Base-by-base conservation (phyloP, 2,797 vertebrate genomes). In the Anabas testudineus region DNA sequence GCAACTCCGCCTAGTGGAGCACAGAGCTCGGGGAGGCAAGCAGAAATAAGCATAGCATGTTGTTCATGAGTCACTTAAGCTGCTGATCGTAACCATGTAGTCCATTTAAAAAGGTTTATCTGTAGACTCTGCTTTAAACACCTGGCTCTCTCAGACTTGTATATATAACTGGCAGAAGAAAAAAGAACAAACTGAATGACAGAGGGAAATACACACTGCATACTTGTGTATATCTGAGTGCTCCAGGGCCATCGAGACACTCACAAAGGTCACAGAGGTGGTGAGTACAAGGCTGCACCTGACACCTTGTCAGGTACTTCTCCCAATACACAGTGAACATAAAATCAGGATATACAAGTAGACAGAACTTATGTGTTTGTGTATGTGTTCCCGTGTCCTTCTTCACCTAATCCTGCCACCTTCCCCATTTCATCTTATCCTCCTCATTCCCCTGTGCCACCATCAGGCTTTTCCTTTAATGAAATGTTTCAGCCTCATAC, bases 401-500 rank as follows among this genome's bases (percentile, higher is more conserved):
- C 66, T 72, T 65, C 55, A 61, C 57, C 69, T 82, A 63, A 71
- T 81, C 67, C 71, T 60, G 15, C 63, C 46, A 78, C 76, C 68
- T 65, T 63, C 49, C 47, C 80, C 71, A 79, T 87, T 84, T 86
- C 60, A 65, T 81, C 67, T 86, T 78, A 88, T 87, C 82, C 82
- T 75, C 46, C 61, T 78, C 74, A 81, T 65, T 71, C 76, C 51
- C 52, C 39, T 48, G 52, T 41, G 71, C 75, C 24, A 77, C 67
- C 60, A 80, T 63, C 48, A 66, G 73, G 65, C 71, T 83, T 87
- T 81, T 80, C 59, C 54, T 81, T 87, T 86, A 89, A 87, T 90
- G 77, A 91, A 88, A 90, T 74, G 65, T 84, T 81, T 84, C 62
- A 68, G 32, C 74, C 81, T n/a, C 73, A 83, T 82, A 74, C 76